Conservation (phyloP, 92 coral and sea anemone genomes). For the Heliopora coerulea region DNA sequence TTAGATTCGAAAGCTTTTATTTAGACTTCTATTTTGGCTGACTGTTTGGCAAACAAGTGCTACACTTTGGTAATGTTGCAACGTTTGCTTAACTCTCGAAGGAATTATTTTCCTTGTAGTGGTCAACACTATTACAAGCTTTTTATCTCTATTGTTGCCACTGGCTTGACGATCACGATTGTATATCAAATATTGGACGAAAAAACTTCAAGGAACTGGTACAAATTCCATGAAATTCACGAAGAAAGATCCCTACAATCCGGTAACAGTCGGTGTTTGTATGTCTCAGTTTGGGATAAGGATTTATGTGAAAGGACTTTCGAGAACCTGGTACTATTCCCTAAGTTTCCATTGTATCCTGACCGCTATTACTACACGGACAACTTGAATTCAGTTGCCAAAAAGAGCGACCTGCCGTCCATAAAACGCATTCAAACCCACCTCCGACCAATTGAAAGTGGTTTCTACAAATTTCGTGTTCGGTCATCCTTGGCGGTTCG, state of each 20-base stretch:
- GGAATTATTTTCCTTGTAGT: neutral
- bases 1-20: too few species aligned
- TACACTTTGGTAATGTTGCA: too few species aligned
- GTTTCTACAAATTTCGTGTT: conserved; percentile 28
- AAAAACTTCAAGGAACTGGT: neutral
- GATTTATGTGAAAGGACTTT: conserved; percentile 15
- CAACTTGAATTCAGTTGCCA: conserved; percentile 1
- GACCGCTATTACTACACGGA: neutral
- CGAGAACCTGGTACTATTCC: conserved; percentile 12
- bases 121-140: too few species aligned
- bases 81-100: too few species aligned
- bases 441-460: conserved; percentile 12
- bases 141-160: too few species aligned
- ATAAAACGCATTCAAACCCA: conserved; percentile 18
- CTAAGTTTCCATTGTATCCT: conserved; percentile 28
- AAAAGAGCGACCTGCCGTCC: neutral
- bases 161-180: too few species aligned
- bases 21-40: too few species aligned
- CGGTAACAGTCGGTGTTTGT: neutral
- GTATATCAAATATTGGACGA: neutral
- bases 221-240: neutral
- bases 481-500: conserved; percentile 1
- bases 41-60: too few species aligned
- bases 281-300: conserved; percentile 7
- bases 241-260: neutral